Conservation (phyloP, 2,113 vertebrate species). For the Melanerpes formicivorus region DNA sequence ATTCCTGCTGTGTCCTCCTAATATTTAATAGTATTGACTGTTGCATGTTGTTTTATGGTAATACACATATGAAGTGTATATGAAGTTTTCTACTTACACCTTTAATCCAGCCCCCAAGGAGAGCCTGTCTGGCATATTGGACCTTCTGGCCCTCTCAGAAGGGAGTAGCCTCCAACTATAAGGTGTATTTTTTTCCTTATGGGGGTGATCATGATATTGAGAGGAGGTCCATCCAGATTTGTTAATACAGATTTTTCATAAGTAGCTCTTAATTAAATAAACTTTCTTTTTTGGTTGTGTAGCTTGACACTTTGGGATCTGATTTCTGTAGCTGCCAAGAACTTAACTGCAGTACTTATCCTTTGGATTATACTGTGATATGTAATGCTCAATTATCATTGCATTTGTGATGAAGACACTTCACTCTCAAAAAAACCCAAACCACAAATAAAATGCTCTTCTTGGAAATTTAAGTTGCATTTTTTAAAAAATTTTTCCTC, state of each 20-base stretch:
- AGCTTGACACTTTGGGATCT: not conserved
- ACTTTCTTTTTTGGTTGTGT: not conserved
- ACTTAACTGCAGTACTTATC: not conserved
- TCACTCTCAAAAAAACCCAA: not conserved
- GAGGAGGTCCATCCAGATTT: not conserved
- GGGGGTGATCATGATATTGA: no score
- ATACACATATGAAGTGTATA: not conserved
- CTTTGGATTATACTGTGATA: not conserved
- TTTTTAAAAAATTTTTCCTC: no score
- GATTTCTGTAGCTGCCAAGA: not conserved
- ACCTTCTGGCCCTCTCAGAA: no score
- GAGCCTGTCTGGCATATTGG: no score
- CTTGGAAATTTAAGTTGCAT: not conserved
- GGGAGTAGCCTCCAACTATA: no score
- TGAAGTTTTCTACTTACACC: no score
- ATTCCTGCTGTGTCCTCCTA: not conserved
- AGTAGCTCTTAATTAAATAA: not conserved
- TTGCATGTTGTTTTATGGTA: not conserved
- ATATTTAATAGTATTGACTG: not conserved
- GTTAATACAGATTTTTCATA: not conserved
- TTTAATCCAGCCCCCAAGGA: no score
- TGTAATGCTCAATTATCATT: not conserved
- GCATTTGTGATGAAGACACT: not conserved
- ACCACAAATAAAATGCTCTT: not conserved
- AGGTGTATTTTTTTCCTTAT: no score